Conservation (phyloP, 2,113 vertebrate genomes). For the Crypturellus undulatus region DNA sequence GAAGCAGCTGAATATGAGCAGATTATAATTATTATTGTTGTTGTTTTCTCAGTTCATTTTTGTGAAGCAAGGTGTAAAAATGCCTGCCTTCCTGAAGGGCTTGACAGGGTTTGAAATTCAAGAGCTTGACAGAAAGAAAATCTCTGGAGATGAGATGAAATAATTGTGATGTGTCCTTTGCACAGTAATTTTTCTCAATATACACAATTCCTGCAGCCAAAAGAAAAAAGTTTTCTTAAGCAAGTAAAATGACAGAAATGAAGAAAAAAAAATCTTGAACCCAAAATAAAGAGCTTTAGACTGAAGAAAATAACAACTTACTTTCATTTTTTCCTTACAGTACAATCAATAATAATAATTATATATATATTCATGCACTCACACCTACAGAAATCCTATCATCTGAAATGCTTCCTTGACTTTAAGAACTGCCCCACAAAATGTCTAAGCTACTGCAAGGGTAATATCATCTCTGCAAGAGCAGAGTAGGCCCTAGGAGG, state of each 20-base stretch:
- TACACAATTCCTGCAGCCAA: background rate
- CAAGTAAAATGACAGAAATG: background rate
- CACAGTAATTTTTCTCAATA: background rate
- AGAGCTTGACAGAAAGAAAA: background rate
- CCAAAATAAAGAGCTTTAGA: background rate
- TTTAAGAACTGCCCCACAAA: background rate
- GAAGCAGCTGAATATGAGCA: fast-evolving
- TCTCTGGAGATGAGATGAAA: background rate
- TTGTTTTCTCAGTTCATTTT: background rate
- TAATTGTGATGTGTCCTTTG: background rate
- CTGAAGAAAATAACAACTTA: background rate
- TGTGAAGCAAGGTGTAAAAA: background rate
- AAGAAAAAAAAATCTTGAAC: background rate
- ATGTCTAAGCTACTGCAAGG: background rate
- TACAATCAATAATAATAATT: background rate
- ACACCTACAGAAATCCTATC: background rate
- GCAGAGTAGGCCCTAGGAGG: background rate
- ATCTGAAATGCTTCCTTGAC: background rate
- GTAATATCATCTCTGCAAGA: background rate
- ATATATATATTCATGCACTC: too few species aligned
- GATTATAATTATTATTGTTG: background rate
- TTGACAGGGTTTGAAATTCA: background rate
- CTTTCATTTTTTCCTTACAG: background rate
- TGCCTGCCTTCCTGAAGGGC: background rate
- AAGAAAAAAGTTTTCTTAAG: background rate